phyloP scores from a whole-genome alignment of 92 coral and sea anemone species.

The Zoanthus gigantus region DNA sequence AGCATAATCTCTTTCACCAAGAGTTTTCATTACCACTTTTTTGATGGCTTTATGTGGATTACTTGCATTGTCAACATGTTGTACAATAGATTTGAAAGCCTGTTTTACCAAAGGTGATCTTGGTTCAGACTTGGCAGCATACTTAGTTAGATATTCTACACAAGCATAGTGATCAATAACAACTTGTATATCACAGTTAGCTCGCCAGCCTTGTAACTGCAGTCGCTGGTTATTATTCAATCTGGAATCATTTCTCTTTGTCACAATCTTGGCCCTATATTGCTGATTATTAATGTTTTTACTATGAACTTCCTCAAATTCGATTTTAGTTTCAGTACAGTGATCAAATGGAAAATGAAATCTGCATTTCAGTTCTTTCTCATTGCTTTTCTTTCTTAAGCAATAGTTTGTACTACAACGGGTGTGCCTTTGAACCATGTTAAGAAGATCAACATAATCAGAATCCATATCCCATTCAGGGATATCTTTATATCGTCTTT shows the following conservation, averaged over 20 bases:
- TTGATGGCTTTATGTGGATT: slow-evolving; percentile 64
- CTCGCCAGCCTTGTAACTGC: too few species aligned
- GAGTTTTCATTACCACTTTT: slow-evolving; percentile 64
- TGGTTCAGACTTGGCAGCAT: slow-evolving; percentile 69
- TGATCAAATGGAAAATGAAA: slow-evolving; percentile 57
- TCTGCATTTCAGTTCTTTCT: slow-evolving; percentile 52
- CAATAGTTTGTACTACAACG: slow-evolving; percentile 51
- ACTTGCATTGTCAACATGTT: slow-evolving; percentile 34
- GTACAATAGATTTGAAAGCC: slow-evolving; percentile 32
- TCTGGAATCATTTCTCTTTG: slow-evolving; percentile 61
- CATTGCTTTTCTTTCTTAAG: slow-evolving; percentile 30
- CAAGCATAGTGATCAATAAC: too few species aligned
- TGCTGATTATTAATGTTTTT: slow-evolving; percentile 19
- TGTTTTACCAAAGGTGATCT: slow-evolving; percentile 36
- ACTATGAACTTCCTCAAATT: slow-evolving; percentile 56
- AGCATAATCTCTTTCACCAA: slow-evolving; percentile 73
- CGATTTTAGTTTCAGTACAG: slow-evolving; percentile 20
- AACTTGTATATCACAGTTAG: too few species aligned
- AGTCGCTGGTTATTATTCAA: slow-evolving; percentile 36
- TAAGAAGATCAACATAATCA: slow-evolving; percentile 57
- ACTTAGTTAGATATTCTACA: slow-evolving; percentile 48
- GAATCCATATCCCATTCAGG: slow-evolving; percentile 25
- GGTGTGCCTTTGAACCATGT: slow-evolving; percentile 58
- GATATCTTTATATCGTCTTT: not conserved
- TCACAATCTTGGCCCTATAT: slow-evolving; percentile 53